These are phyloP conservation scores for Ammodytes dubius DNA, from an alignment of 2,113 vertebrate species.

Conservation along the genomic window DNA sequence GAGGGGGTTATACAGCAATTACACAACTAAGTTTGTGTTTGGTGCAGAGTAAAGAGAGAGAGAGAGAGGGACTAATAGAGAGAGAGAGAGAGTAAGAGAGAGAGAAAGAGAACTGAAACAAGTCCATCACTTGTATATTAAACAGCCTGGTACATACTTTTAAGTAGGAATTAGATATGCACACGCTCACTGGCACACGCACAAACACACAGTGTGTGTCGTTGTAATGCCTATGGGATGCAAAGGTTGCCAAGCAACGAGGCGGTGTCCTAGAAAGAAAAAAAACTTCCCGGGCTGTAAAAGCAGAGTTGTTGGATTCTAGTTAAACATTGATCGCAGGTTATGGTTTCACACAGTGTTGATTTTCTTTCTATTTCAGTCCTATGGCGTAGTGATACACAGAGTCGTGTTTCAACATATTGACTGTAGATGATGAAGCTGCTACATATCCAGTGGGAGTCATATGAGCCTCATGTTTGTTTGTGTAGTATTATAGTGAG, in stretches of 20 bases:
- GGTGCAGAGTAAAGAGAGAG: slow-evolving; percentile 14
- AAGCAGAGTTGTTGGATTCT: slow-evolving; percentile 35
- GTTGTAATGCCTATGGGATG: slow-evolving; percentile 69
- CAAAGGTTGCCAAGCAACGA: slow-evolving; percentile 84
- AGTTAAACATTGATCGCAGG: slow-evolving; percentile 59
- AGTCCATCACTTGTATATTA: slow-evolving; percentile 58
- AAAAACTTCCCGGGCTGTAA: slow-evolving; percentile 68
- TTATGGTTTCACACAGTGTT: slow-evolving; percentile 44
- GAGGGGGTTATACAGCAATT: no score
- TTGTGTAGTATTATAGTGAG: background rate
- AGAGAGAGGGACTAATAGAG: background rate
- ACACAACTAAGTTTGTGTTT: slow-evolving; percentile 19
- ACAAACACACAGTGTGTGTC: slow-evolving; percentile 23
- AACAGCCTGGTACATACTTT: slow-evolving; percentile 46
- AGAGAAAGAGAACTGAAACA: slow-evolving; percentile 26
- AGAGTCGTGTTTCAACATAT: slow-evolving; percentile 50
- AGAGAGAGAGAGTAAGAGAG: slow-evolving; percentile 10
- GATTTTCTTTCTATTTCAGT: slow-evolving; percentile 18
- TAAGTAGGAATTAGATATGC: slow-evolving; percentile 58
- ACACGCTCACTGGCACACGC: slow-evolving; percentile 28
- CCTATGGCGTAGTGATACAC: slow-evolving; percentile 6
- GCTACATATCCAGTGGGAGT: slow-evolving; percentile 18
- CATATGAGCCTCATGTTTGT: slow-evolving; percentile 13
- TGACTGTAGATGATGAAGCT: slow-evolving; percentile 19
- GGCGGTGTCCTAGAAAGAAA: slow-evolving; percentile 81